Base-by-base conservation (phyloP, 2,888 invertebrate genomes). In the Leptopilina drosophilae region DNA sequence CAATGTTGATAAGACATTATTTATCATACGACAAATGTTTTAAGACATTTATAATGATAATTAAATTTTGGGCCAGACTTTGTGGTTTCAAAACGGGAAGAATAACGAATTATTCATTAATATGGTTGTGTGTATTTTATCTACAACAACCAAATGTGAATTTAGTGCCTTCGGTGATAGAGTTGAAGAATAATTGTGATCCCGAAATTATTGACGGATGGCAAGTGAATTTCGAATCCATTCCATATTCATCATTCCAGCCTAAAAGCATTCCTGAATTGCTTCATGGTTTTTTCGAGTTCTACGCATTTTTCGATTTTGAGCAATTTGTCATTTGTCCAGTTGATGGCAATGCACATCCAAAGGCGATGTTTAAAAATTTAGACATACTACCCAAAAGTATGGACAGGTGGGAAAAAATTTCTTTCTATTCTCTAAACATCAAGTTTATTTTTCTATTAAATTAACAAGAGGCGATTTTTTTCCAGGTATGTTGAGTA, bases 41-140 rank as follows among this genome's bases (percentile, higher is more conserved):
- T 7, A 92, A 93, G 33, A 94, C 94, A 0, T 85, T 95, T 1
- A 93, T 95, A 87, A 90, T 96, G 20, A 87, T 95, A 8, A 87
- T 96, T 15, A 96, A 96, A 88, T 95, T 95, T 89, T 97, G 96
- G 96, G 95, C 94, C 0, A 94, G 94, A 88, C 92, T 93, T 9
- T 93, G 94, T 85, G 93, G 93, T 1, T 89, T 96, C 1, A 92
- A 94, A 8, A 82, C 79, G 15, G 92, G 91, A 66, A 92, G 92
- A 78, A 93, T 96, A 73, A 94, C 95, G 6, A 96, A 95, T 91
- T 97, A 96, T 89, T 94, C 95, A 4, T 88, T 97, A 0, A 93
- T 93, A 0, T 92, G 95, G 90, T 89, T 97, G 87, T 92, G 95
- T 14, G 92, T 96, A 62, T 96, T 95, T 91, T 96, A 94, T 88